Evolutionary conservation across 2,888 invertebrate species (phyloP), one percentile per base, ranked within the genome.

Genomic region (Enchytraeus crypticus): DNA sequence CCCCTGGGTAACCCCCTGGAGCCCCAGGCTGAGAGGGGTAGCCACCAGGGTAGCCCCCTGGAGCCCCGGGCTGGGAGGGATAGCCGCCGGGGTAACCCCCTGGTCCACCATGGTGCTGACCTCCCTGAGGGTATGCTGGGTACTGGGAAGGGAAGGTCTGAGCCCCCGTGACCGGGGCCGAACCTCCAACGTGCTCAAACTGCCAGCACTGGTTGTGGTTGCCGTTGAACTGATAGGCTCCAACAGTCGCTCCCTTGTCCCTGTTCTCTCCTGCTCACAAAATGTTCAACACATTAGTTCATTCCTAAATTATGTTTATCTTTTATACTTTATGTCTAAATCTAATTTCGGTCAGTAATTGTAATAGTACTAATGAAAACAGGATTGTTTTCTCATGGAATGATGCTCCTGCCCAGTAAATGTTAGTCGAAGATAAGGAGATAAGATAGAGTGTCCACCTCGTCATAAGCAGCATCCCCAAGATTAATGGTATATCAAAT

Each of bases 221-320:
- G 26, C 55, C 55, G 30, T 55, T 2, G 55, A 55, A 55, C 26
- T 23, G 34, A 11, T 30, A 55, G 23, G 55, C 23, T 38, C 55
- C 55, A 14, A 55, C 11, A 3, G 26, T 33, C 23, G 55, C 55
- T 0, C 43, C 55, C 11, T 26, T 21, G 3, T 38, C 38, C 14
- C 55, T 8, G 43, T 38, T 55, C 34, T 55, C 38, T 0, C 23
- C 55, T 55, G 21, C 11, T 14, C 27, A 1, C 5, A 2, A 5
- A 47, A 1, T 2, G 14, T 3, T 14, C 26, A 0, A 1, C 26
- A 27, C 23, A 21, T 2, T 11, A 49, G 14, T 5, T 49, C 49
- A 21, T 47, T 47, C 26, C n/a, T n/a, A n/a, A n/a, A n/a, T n/a
- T n/a, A n/a, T n/a, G n/a, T n/a, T n/a, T n/a, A n/a, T n/a, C n/a